Conservation (phyloP, 2,888 invertebrate genomes). For the Trypoxylon attenuatum region DNA sequence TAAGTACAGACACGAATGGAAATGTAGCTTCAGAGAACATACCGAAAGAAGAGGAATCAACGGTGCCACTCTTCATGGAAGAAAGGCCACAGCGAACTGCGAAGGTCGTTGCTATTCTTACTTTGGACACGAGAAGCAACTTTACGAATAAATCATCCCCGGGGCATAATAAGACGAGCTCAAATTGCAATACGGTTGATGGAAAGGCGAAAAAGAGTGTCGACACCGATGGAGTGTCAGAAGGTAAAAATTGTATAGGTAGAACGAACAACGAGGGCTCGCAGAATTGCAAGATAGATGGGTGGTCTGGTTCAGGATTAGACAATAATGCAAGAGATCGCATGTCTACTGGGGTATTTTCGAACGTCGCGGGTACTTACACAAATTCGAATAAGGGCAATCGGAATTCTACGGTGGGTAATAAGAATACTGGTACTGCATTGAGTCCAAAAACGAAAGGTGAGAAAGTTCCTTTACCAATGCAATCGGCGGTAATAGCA, state of each 20-base stretch:
- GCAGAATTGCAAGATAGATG: conserved; percentile 29
- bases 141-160: conserved; percentile 30
- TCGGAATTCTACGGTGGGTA: conserved; percentile 12
- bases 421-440: conserved; percentile 9
- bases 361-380: conserved; percentile 42
- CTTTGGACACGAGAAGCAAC: conserved; percentile 59
- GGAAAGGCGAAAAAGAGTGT: conserved; percentile 27
- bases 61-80: conserved; percentile 9
- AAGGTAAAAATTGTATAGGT: conserved; percentile 27
- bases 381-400: conserved; percentile 26
- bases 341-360: conserved; percentile 8
- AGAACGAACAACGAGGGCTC: conserved; percentile 27
- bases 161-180: conserved; percentile 16
- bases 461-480: conserved; percentile 21
- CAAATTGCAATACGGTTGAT: conserved; percentile 18
- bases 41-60: conserved; percentile 14
- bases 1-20: conserved; percentile 40
- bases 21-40: conserved; percentile 33
- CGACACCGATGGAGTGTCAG: conserved; percentile 12
- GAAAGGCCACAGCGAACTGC: conserved; percentile 71
- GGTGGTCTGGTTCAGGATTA: conserved; percentile 22
- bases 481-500: conserved; percentile 39
- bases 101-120: conserved; percentile 69
- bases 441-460: conserved; percentile 27
- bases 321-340: conserved; percentile 11